Evolutionary conservation across 1,140 invertebrate species (phyloP), one percentile per base, ranked within the genome.

Genomic region (Hestina assimilis): DNA sequence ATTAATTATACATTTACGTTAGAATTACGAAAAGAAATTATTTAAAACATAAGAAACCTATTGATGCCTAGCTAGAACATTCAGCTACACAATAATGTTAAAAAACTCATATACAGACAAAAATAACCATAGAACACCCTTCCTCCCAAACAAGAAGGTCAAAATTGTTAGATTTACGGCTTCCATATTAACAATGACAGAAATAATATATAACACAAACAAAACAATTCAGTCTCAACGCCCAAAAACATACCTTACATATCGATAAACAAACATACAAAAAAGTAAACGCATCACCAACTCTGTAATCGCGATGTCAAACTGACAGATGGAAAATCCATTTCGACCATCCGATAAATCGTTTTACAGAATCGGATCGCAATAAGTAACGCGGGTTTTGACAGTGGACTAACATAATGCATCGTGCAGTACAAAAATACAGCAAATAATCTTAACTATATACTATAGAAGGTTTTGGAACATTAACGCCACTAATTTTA

Each of bases 221-320:
- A 87, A 87, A 85, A 87, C 84, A 85, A 84, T 75, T 87, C 84
- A 87, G 82, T 87, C 84, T 85, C 84, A 83, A 87, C 80, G 74
- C 72, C 78, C 77, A 78, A 87, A 73, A 85, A 83, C 78, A 83
- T 80, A 69, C 67, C 73, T 82, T 78, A 82, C 55, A 67, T 67
- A 72, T 54, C 75, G 72, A 62, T 72, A 80, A 80, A 83, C 75
- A 75, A 75, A 79, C 61, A 71, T 62, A 63, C 61, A 59, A 41
- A 52, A 50, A 59, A 40, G n/a, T n/a, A 57, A 65, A 24, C 35
- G 26, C 43, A 28, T 40, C 51, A 60, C 58, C 57, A 60, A 63
- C 55, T 40, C 61, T 63, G 61, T 63, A 53, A 63, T 42, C 58
- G 50, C 57, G 50, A 28, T 23, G 12, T 29, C n/a, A 46, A 35